These are phyloP conservation scores for Podilymbus podiceps DNA, from an alignment of 2,113 vertebrate species.

Conservation along the genomic window DNA sequence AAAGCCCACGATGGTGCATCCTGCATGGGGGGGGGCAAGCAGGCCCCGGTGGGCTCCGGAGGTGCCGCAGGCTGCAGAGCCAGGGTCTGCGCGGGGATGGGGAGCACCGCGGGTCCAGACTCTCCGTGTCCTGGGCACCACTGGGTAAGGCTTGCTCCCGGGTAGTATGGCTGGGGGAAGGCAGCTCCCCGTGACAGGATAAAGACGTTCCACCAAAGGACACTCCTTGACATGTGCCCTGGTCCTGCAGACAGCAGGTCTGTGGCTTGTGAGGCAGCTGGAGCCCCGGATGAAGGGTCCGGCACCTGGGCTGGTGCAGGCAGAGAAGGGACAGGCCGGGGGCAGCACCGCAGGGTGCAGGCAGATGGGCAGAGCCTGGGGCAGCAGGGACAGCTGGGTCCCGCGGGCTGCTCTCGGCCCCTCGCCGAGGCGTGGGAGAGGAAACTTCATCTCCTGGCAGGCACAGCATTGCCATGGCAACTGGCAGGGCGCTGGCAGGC, in stretches of 20 bases:
- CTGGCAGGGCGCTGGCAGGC: slow-evolving; percentile 5
- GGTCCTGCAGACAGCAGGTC: not conserved
- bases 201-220: not conserved
- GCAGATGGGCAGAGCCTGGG: not conserved
- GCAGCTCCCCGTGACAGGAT: not conserved
- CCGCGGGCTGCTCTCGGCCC: not conserved
- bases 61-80: accelerated
- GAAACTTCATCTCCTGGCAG: slow-evolving; percentile 4
- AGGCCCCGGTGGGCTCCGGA: not conserved
- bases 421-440: not conserved
- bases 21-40: not conserved
- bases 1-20: accelerated
- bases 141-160: not conserved
- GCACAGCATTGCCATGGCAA: slow-evolving; percentile 32
- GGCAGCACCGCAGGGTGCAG: not conserved
- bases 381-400: not conserved
- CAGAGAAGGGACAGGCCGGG: not conserved
- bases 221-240: accelerated
- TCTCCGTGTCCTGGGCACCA: not conserved
- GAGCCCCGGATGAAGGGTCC: not conserved
- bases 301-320: not conserved
- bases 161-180: not conserved
- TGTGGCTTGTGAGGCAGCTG: not conserved
- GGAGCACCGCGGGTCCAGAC: not conserved
- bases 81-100: not conserved